These are phyloP conservation scores for Agapornis canus DNA, from an alignment of 2,797 vertebrate genomes.

Conservation along the genomic window DNA sequence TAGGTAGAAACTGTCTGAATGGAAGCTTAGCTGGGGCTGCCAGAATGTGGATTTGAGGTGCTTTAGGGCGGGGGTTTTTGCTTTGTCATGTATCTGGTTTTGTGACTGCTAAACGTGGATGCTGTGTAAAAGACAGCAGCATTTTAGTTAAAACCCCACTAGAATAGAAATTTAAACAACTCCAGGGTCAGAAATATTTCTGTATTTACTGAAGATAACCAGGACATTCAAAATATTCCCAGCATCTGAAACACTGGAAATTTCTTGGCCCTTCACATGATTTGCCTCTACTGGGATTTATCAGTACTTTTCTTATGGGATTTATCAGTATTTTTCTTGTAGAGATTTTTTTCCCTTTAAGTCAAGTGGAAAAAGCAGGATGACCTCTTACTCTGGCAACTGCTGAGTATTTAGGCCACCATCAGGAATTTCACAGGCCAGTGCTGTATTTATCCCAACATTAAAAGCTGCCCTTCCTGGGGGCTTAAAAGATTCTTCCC, in stretches of 20 bases:
- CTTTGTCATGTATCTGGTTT: background rate
- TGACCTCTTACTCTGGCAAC: background rate
- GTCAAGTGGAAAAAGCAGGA: background rate
- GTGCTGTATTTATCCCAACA: background rate
- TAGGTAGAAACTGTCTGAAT: background rate
- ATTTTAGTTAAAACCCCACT: background rate
- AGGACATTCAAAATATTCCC: background rate
- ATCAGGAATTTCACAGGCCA: background rate
- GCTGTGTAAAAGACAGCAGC: background rate
- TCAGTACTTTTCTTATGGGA: background rate
- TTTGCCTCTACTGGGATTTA: background rate
- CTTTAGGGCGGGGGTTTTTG: rapidly evolving
- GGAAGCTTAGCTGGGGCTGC: background rate
- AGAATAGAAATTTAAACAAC: background rate
- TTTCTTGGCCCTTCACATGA: background rate
- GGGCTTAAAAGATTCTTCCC: background rate
- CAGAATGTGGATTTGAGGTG: background rate
- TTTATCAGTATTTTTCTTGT: background rate
- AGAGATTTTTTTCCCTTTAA: background rate
- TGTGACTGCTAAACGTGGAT: background rate
- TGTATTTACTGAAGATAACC: background rate
- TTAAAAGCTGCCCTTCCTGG: background rate
- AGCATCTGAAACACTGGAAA: background rate
- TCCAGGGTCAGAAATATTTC: background rate
- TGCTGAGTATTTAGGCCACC: background rate